A percentile compares a stretch with the other conserved stretches of the same genome.
Evolutionary conservation across 2,797 vertebrate species (phyloP).

Genomic region (Sebastes kiyomatsui): DNA sequence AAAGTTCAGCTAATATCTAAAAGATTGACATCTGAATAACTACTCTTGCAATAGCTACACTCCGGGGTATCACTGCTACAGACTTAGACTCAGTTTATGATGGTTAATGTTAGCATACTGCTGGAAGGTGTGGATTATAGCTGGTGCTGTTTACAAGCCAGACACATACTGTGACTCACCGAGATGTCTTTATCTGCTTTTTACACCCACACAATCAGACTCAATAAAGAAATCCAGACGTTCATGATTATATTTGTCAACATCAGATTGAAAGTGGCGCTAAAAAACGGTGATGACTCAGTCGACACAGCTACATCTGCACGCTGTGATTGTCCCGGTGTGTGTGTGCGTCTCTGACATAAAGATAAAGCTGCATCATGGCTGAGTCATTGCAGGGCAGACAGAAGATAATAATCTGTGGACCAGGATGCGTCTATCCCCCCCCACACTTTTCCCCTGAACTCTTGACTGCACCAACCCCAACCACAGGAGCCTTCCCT

Average conservation of each 20-base stretch:
- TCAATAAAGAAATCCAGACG: conserved; percentile 33
- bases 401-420: conserved; percentile 8
- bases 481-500: conserved; percentile 31
- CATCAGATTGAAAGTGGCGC: conserved; percentile 13
- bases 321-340: background rate
- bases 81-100: background rate
- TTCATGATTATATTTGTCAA: conserved; percentile 31
- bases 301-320: background rate
- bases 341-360: background rate
- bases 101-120: background rate
- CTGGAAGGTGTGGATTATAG: background rate
- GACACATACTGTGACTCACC: conserved; percentile 28
- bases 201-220: conserved; percentile 13
- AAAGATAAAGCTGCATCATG: conserved; percentile 29
- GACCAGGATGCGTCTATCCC: background rate
- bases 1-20: conserved; percentile 5
- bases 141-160: conserved; percentile 1
- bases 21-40: conserved; percentile 5
- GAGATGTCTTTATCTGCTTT: conserved; percentile 28
- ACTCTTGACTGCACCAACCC: conserved; percentile 33
- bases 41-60: background rate
- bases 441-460: background rate
- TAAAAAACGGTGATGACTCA: conserved; percentile 21
- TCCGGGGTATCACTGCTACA: background rate
- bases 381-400: conserved; percentile 49